Evolutionary conservation across 1,140 invertebrate genomes (phyloP).

Genomic region (Anastatus disparis): DNA sequence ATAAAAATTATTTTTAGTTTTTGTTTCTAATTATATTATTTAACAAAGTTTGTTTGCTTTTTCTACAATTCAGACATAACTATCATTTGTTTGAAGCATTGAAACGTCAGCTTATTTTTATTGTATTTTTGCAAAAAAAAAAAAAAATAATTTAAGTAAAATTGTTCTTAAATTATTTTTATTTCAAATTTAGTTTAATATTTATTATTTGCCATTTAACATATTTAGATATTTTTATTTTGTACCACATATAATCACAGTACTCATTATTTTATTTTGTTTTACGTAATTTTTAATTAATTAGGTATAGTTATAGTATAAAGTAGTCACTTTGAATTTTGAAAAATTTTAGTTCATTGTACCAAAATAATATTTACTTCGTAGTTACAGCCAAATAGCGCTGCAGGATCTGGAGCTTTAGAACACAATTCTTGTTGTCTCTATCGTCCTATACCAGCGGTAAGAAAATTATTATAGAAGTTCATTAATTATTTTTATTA

Average conservation of each 20-base stretch:
- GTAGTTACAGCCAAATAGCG: conserved; percentile 92
- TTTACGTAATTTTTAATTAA: conserved; percentile 18
- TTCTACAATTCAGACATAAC: background rate
- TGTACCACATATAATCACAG: conserved; percentile 28
- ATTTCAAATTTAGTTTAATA: background rate
- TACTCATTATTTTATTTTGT: conserved; percentile 41
- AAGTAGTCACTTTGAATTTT: background rate
- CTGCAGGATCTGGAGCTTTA: conserved; percentile 92
- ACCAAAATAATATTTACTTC: too few species aligned
- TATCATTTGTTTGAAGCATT: too few species aligned
- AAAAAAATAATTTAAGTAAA: background rate
- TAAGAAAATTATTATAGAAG: conserved; percentile 59
- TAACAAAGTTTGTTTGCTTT: conserved; percentile 9
- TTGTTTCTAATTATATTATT: background rate
- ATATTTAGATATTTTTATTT: conserved; percentile 24
- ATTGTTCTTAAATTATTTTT: conserved; percentile 5
- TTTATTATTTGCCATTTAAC: background rate
- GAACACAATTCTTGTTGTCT: conserved; percentile 95
- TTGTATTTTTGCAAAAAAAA: background rate
- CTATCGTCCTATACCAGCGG: conserved; percentile 76
- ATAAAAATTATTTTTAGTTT: conserved; percentile 19
- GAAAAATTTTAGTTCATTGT: too few species aligned
- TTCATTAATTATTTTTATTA: background rate
- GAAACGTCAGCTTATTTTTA: background rate
- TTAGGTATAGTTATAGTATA: background rate